Percentiles rank a stretch among this genome's conserved stretches.
Conservation (phyloP, 2,888 invertebrate genomes). For the Dyspetes luteomarginatus region DNA sequence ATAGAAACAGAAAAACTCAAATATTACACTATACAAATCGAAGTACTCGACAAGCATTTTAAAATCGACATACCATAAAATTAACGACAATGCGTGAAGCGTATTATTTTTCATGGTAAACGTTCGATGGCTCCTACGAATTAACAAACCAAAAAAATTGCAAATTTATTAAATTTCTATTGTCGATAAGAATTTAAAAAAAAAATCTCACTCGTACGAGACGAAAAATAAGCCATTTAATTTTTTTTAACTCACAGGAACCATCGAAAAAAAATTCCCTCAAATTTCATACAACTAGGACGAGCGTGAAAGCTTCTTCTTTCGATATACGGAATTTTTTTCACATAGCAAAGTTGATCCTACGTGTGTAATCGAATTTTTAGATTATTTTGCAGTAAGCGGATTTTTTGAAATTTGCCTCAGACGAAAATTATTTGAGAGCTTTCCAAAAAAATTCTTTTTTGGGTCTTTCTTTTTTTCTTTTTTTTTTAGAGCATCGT, state of each 20-base stretch:
- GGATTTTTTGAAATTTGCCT: not conserved
- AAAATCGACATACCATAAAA: slow-evolving; percentile 16
- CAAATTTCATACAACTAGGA: too few species aligned
- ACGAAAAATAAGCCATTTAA: not conserved
- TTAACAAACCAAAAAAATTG: not conserved
- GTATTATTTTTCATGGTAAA: slow-evolving; percentile 31
- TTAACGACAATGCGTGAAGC: slow-evolving; percentile 35
- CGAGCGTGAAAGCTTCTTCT: too few species aligned
- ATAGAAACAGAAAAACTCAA: slow-evolving; percentile 39
- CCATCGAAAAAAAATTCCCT: not conserved
- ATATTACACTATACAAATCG: slow-evolving; percentile 54
- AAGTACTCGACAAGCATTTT: slow-evolving; percentile 22
- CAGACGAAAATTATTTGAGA: not conserved
- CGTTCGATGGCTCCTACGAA: slow-evolving; percentile 5
- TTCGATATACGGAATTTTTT: too few species aligned
- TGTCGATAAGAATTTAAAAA: not conserved
- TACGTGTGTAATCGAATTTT: not conserved
- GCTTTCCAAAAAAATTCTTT: too few species aligned
- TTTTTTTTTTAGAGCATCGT: too few species aligned
- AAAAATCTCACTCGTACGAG: not conserved
- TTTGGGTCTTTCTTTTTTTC: too few species aligned
- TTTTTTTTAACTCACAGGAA: not conserved
- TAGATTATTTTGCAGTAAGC: not conserved
- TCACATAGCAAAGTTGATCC: not conserved
- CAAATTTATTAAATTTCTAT: not conserved